Evolutionary conservation across 2,797 vertebrate genomes (phyloP).

Genomic region (Argentina silus): DNA sequence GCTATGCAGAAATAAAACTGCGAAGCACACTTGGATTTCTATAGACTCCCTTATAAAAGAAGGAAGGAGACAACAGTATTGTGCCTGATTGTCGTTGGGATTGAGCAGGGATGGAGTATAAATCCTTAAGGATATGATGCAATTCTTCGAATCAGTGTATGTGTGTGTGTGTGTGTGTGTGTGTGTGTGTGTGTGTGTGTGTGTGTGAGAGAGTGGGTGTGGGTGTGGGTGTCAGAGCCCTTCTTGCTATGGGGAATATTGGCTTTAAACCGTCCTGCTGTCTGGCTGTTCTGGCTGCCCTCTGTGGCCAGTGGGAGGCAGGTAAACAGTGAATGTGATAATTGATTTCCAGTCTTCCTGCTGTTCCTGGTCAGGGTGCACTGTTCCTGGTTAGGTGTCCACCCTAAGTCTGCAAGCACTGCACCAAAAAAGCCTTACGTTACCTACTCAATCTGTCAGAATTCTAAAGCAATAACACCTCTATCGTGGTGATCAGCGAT

Average conservation of each 20-base stretch:
- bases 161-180: background rate
- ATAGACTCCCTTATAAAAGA: slow-evolving; percentile 32
- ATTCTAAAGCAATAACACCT: background rate
- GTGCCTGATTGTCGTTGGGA: slow-evolving; percentile 28
- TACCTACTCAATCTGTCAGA: too few species aligned
- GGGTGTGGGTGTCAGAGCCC: background rate
- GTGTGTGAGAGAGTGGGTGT: background rate
- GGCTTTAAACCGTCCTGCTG: slow-evolving; percentile 19
- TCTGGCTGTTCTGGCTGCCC: slow-evolving; percentile 42
- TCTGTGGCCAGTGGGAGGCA: slow-evolving; percentile 28
- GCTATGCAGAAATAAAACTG: background rate
- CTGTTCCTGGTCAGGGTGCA: slow-evolving; percentile 38
- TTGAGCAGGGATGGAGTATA: slow-evolving; percentile 5
- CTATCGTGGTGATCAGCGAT: background rate
- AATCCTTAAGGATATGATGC: slow-evolving; percentile 16
- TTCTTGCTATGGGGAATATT: slow-evolving; percentile 13
- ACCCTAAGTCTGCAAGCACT: slow-evolving; percentile 49
- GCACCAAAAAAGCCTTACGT: slow-evolving; percentile 57
- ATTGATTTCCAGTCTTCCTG: slow-evolving; percentile 41
- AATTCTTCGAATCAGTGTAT: slow-evolving; percentile 10
- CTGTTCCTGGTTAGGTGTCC: slow-evolving; percentile 21
- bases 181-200: background rate
- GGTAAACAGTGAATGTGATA: slow-evolving; percentile 48
- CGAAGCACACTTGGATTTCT: slow-evolving; percentile 32
- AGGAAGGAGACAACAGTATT: slow-evolving; percentile 3